These are phyloP conservation scores for Zelleria hepariella DNA, from an alignment of 2,888 invertebrate genomes.

Conservation along the genomic window DNA sequence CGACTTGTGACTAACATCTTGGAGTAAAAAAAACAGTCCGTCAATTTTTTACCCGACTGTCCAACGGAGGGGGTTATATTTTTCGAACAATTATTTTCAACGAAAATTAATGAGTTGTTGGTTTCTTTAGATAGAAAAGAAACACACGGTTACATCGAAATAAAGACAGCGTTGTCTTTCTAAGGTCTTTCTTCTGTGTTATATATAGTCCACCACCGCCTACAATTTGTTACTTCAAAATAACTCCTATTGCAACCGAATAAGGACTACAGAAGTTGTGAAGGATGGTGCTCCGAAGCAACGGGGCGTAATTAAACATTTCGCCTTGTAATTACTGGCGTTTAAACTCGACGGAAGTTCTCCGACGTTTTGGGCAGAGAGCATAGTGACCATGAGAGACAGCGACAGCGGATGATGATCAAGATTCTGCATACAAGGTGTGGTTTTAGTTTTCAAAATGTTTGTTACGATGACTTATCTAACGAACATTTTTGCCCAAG, in stretches of 20 bases:
- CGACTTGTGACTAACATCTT: too few relatives aligned
- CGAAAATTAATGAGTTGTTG: too few relatives aligned
- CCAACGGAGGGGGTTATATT: too few relatives aligned
- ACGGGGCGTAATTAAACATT: conserved; percentile 65
- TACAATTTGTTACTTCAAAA: neutral
- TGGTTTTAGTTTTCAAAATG: too few relatives aligned
- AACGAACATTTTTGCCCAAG: too few relatives aligned
- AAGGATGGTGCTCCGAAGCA: conserved; percentile 31
- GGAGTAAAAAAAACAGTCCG: too few relatives aligned
- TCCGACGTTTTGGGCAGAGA: conserved; percentile 34
- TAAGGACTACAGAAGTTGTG: neutral
- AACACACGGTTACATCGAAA: too few relatives aligned
- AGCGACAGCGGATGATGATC: neutral
- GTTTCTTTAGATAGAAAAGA: too few relatives aligned
- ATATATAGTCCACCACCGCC: neutral
- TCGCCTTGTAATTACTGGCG: conserved; percentile 64
- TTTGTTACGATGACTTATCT: too few relatives aligned
- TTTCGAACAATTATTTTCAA: too few relatives aligned
- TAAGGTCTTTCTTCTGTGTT: neutral
- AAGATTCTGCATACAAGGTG: too few relatives aligned
- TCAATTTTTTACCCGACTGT: too few relatives aligned
- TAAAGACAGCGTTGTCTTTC: neutral
- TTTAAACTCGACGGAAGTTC: conserved; percentile 47
- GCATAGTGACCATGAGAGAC: neutral
- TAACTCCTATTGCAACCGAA: neutral